A percentile compares a stretch with the other conserved stretches of the same genome.
Conservation (phyloP, 2,888 invertebrate genomes). For the Polyommatus icarus region DNA sequence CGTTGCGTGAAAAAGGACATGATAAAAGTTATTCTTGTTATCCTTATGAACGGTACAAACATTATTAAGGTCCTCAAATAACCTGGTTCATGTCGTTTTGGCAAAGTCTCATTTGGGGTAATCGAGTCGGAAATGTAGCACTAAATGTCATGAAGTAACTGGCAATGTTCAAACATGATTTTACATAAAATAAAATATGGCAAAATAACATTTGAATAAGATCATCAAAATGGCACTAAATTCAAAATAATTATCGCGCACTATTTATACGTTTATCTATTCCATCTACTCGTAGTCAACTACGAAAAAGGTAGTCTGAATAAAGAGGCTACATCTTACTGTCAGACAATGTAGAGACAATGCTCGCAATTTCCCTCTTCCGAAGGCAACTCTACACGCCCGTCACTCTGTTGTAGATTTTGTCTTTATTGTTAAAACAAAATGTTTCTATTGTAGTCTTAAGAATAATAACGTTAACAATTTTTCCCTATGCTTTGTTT, state of each 20-base stretch:
- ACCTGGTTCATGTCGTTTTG: not conserved
- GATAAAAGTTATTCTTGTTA: not conserved
- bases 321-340: slow-evolving; percentile 7
- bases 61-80: not conserved
- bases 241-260: not conserved
- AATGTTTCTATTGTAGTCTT: slow-evolving; percentile 39
- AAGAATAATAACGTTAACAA: slow-evolving; percentile 40
- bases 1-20: not conserved
- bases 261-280: not conserved
- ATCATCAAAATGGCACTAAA: not conserved
- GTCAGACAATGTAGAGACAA: slow-evolving; percentile 37
- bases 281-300: too few species aligned
- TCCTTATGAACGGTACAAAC: not conserved
- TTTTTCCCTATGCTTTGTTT: slow-evolving; percentile 45
- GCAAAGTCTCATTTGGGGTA: not conserved
- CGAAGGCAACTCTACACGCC: slow-evolving; percentile 39
- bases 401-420: slow-evolving; percentile 41
- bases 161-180: too few species aligned
- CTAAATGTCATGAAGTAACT: too few species aligned
- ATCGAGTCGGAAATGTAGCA: not conserved
- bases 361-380: slow-evolving; percentile 43
- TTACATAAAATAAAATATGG: too few species aligned
- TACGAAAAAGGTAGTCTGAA: not conserved
- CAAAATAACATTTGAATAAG: not conserved
- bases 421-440: slow-evolving; percentile 40